These are phyloP conservation scores for Podargus strigoides DNA, from an alignment of 2,797 vertebrate species.

Conservation along the genomic window DNA sequence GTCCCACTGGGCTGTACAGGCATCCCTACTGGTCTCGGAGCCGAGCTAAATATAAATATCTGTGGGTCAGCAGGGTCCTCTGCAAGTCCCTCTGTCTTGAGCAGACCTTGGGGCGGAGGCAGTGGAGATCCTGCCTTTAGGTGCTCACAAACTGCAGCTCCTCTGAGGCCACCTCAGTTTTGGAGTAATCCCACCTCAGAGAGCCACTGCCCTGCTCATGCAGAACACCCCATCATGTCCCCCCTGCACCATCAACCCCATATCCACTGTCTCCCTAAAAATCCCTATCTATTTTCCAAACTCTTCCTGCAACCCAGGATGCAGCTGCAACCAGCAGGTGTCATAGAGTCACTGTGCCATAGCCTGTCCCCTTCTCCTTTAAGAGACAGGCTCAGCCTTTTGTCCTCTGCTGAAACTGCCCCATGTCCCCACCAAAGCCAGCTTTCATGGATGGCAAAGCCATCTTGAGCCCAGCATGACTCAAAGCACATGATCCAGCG, in stretches of 20 bases:
- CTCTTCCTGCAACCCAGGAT: neutral
- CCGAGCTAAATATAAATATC: neutral
- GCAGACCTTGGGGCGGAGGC: neutral
- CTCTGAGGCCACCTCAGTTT: neutral
- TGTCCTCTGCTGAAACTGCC: neutral
- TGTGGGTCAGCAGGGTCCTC: neutral
- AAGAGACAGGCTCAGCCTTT: neutral
- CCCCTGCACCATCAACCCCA: neutral
- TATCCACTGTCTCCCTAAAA: neutral
- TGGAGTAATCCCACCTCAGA: rapidly evolving
- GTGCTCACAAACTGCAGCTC: neutral
- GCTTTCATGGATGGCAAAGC: constrained; percentile 24
- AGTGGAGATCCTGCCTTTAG: neutral
- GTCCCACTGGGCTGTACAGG: neutral
- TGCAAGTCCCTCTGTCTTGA: neutral
- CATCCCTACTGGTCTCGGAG: neutral
- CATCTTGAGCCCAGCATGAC: neutral
- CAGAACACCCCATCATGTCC: neutral
- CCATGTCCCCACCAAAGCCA: neutral
- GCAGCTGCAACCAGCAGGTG: neutral
- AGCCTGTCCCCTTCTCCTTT: neutral
- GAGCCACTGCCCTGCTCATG: neutral
- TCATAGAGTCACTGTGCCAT: neutral
- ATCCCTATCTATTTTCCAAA: neutral
- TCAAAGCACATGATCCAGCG: constrained; percentile 30